Evolutionary conservation across 2,797 vertebrate genomes (phyloP).

Genomic region (Sparus aurata): DNA sequence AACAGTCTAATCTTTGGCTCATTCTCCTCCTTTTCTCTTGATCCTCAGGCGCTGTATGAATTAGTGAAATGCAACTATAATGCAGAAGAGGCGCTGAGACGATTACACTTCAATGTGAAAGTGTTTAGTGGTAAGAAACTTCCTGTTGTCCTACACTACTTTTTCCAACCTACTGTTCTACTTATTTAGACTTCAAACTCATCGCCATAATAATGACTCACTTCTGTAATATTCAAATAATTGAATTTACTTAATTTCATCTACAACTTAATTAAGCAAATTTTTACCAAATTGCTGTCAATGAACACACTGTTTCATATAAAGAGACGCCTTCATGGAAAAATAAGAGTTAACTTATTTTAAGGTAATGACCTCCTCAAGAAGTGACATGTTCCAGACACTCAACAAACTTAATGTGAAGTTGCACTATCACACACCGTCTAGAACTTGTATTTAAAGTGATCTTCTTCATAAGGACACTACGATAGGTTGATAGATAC

Average conservation of each 20-base stretch:
- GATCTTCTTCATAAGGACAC: neutral
- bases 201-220: no score
- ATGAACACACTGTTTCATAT: neutral
- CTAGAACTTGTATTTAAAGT: neutral
- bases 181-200: no score
- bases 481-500: no score
- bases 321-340: neutral
- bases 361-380: neutral
- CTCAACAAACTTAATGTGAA: neutral
- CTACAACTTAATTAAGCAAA: neutral
- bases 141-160: neutral
- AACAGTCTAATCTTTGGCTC: neutral
- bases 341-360: neutral
- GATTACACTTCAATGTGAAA: constrained; percentile 95
- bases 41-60: constrained; percentile 92
- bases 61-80: constrained; percentile 97
- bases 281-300: neutral
- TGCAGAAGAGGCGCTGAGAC: constrained; percentile 92
- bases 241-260: no score
- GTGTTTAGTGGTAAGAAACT: constrained; percentile 91
- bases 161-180: no score
- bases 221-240: no score
- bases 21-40: constrained; percentile 7
- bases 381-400: neutral
- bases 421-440: neutral